These are phyloP conservation scores for Elysia crispata DNA, from an alignment of 2,888 invertebrate species.

Conservation along the genomic window DNA sequence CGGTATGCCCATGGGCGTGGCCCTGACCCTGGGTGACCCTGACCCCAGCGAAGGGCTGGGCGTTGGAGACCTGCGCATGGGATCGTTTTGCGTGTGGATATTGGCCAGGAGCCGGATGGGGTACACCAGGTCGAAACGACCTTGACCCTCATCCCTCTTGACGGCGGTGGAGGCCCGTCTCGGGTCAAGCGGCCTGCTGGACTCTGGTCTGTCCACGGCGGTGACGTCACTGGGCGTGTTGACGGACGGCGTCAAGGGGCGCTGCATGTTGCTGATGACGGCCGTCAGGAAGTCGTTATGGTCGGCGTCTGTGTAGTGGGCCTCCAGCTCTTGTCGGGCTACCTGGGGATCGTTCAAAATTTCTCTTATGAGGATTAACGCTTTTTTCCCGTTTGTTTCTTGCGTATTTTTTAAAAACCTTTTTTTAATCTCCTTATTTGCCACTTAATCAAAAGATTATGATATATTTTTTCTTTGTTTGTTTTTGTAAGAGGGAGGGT, in stretches of 20 bases:
- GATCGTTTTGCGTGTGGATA: neutral
- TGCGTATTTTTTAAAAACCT: no score
- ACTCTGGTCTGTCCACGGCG: neutral
- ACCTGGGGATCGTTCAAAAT: neutral
- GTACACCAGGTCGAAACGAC: conserved; percentile 15
- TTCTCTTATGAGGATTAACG: no score
- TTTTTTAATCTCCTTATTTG: no score
- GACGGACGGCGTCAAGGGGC: neutral
- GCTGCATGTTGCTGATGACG: neutral
- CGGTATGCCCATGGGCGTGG: conserved; percentile 10
- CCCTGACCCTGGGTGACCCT: neutral
- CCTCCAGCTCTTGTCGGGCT: neutral
- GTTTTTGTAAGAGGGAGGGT: no score
- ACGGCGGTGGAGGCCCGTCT: neutral
- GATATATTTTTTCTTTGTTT: no score
- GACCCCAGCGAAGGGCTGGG: neutral
- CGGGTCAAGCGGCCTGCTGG: neutral
- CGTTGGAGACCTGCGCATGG: neutral
- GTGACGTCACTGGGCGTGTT: neutral
- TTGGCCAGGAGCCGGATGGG: neutral
- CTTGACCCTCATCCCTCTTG: neutral
- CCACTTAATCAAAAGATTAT: no score
- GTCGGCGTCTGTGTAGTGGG: conserved; percentile 13
- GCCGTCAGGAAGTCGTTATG: neutral
- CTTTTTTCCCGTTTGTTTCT: no score